Conservation (phyloP, 1,140 invertebrate genomes). For the Heliconius hermathena region DNA sequence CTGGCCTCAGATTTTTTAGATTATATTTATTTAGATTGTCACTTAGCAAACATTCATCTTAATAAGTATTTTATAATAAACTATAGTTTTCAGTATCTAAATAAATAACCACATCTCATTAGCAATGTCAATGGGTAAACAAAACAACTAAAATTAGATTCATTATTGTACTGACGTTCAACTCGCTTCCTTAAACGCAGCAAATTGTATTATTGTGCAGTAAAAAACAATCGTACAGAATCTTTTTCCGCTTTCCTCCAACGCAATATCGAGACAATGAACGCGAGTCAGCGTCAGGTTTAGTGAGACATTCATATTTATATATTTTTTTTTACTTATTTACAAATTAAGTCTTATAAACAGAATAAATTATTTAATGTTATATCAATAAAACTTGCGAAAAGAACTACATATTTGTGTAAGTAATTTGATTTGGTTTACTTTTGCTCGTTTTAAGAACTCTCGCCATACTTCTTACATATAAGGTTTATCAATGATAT, state of each 20-base stretch:
- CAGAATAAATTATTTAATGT: background rate
- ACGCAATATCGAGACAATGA: constrained; percentile 1
- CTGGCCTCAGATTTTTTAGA: too few species aligned
- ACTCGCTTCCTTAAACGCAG: background rate
- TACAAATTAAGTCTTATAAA: background rate
- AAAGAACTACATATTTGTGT: too few species aligned
- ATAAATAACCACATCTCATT: too few species aligned
- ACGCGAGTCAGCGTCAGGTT: background rate
- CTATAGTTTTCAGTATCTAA: too few species aligned
- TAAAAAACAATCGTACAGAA: background rate
- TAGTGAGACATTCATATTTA: background rate
- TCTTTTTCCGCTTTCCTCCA: constrained; percentile 11
- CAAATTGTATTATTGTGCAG: constrained; percentile 7
- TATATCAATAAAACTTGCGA: too few species aligned
- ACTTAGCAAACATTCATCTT: too few species aligned
- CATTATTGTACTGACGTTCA: background rate
- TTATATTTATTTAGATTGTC: too few species aligned
- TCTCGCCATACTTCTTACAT: too few species aligned
- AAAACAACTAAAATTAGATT: constrained; percentile 7
- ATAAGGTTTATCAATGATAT: too few species aligned
- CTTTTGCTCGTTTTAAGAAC: too few species aligned
- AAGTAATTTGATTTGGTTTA: too few species aligned
- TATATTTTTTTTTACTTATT: background rate
- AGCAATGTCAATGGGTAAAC: background rate
- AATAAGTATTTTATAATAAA: too few species aligned